Base-by-base conservation (phyloP, 64 coral and sea anemone species). In the Pocillopora verrucosa region DNA sequence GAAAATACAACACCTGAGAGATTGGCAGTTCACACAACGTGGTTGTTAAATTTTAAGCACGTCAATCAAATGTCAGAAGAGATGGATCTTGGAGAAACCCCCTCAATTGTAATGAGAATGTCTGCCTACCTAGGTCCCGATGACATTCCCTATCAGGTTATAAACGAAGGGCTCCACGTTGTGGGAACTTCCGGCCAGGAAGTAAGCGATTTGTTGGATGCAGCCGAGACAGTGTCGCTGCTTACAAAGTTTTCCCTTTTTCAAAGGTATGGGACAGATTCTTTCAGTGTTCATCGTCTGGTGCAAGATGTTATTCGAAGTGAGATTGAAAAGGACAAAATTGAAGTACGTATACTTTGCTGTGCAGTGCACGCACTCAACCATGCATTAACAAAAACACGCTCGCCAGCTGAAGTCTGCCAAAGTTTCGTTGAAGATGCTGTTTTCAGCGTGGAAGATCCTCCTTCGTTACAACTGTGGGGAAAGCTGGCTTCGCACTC, bases 171-270 rank as follows among this genome's bases (percentile, higher is more conserved):
- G 4, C 45, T 92, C 30, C 62, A 89, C 16, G 79, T 79, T 16
- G 73, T 74, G 59, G 94, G 84, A 11, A 22, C 77, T 59, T 60
- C 74, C 36, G 57, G 30, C 30, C 30, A 72, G 2, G 38, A 41
- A 36, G 34, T 76, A 22, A 60, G 70, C 20, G 34, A 61, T 78
- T 74, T 41, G 61, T 76, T 77, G 67, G 90, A 91, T 35, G 72
- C 30, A 36, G 73, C 74, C 11, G 90, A 89, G 16, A 89, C 89
- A 60, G 61, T 87, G 22, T 88, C 72, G 13, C 76, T 92, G 16
- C 73, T 96, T n/a, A 92, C 94, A 10, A 96, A 96, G 69, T 96
- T 96, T 79, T 96, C 94, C 11, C 80, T 96, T 20, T 96, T 96
- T 86, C 94, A 96, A 13, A 76, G 76, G 60, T 89, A 76, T 22